Evolutionary conservation across 2,888 invertebrate genomes (phyloP).

Genomic region (Zygaena filipendulae): DNA sequence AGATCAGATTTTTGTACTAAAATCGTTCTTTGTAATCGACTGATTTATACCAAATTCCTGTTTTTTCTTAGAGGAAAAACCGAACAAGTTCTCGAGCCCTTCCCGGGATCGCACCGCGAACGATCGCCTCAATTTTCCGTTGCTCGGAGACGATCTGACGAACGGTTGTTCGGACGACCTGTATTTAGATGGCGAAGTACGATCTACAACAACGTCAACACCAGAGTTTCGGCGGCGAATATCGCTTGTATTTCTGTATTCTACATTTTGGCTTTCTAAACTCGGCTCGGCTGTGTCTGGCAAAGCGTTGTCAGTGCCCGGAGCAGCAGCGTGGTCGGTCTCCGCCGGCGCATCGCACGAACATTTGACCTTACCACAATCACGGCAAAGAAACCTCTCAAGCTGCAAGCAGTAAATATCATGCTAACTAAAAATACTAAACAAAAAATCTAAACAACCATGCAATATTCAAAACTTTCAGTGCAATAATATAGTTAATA

Average conservation of each 20-base stretch:
- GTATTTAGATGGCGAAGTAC: constrained; percentile 28
- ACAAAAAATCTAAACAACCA: constrained; percentile 41
- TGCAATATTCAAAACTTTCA: constrained; percentile 29
- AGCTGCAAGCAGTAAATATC: constrained; percentile 75
- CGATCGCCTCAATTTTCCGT: constrained; percentile 49
- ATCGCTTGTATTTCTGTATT: constrained; percentile 34
- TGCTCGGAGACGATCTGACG: constrained; percentile 32
- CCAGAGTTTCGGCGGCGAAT: constrained; percentile 33
- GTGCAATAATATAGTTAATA: too few species aligned
- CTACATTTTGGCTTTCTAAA: constrained; percentile 35
- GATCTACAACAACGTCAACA: too few species aligned
- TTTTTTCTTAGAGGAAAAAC: constrained; percentile 41
- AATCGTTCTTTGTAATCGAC: too few species aligned
- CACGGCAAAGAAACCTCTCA: constrained; percentile 78
- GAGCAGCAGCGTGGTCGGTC: constrained; percentile 20
- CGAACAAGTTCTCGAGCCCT: constrained; percentile 51
- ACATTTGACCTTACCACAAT: constrained; percentile 76
- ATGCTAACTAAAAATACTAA: too few species aligned
- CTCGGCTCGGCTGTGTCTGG: constrained; percentile 26
- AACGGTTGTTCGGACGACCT: constrained; percentile 44
- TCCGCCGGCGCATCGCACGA: constrained; percentile 50
- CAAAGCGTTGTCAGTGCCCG: constrained; percentile 18
- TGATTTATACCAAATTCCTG: too few species aligned
- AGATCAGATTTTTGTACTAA: too few species aligned
- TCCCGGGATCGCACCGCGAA: constrained; percentile 57